Base-by-base conservation (phyloP, 2,888 invertebrate genomes). In the Ormyrus pomaceus region DNA sequence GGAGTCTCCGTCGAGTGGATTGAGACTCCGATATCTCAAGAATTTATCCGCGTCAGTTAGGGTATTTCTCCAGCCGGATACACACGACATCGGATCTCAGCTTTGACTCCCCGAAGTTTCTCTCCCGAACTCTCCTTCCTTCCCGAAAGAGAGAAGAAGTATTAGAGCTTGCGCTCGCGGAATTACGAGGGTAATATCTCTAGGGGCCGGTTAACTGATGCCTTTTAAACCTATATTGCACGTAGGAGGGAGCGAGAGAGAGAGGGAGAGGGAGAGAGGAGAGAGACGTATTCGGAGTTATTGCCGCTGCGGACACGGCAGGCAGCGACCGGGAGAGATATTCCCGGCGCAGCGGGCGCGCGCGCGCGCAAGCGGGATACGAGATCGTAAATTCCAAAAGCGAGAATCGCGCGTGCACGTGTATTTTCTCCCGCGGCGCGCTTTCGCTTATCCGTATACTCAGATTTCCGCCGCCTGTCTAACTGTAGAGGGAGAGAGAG, bases 111-210 rank as follows among this genome's bases (percentile, higher is more conserved):
- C 45, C 13, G 13, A 66, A 51, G 51, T 53, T 66, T 66, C 6
- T 19, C 19, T 19, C 19, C 0, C 0, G 19, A 66, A 9, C 48
- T 71, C 59, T 11, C 19, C 55, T n/a, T 45, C 11, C 11, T 11
- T 45, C 61, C n/a, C 56, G 61, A 68, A 9, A 48, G 34, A 69
- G 19, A 51, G 53, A 50, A 64, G 64, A 19, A 19, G 19, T 19
- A 7, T n/a, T 10, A 45, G 34, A 55, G 68, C 19, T 11, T 45
- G 51, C 4, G 58, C n/a, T 34, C 65, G 58, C 75, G 68, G 77
- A 82, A 82, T 83, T 80, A 82, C 68, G 81, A 79, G 55, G 55
- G 62, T 79, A 77, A 79, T 70, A 73, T 55, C 68, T 76, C 68
- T 11, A 48, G 58, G 55, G 66, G 55, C 64, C 71, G 69, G 69